Evolutionary conservation across 2,113 vertebrate species (phyloP), one percentile per base, ranked within the genome.

Genomic region (Poecile atricapillus): DNA sequence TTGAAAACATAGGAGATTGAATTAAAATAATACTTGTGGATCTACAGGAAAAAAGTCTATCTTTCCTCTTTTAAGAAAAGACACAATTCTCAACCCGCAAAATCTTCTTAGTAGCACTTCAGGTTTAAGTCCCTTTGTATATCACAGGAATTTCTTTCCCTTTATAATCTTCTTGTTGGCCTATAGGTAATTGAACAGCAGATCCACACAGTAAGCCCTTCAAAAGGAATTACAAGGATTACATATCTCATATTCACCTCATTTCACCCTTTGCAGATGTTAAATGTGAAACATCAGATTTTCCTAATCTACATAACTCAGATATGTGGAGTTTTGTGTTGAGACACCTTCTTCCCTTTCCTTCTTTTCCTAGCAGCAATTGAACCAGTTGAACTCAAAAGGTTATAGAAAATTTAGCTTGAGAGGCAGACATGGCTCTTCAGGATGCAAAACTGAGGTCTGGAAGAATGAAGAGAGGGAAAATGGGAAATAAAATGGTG

Each of bases 201-300:
- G 87, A 97, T 93, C 75, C 77, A 92, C 55, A 63, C 71, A 91
- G 56, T 92, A 95, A 97, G 84, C 67, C 78, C 79, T 92, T 95
- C 87, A 95, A 93, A 97, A 93, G 74, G 92, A 97, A 96, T 97
- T 96, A 96, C 67, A 92, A 82, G 90, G 82, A 94, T 97, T 97
- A 96, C 23, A 89, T 78, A 90, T 90, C 71, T 97, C 87, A 83
- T 88, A 75, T 90, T 97, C 82, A 96, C 87, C 95, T 93, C 27
- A 3, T 85, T 93, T 96, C 73, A 82, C 78, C 86, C 92, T 91
- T 96, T 95, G 79, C 52, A 94, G 74, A 88, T 78, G 84, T 87
- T 35, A 63, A 87, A 92, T 65, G 35, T 6, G 8, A 55, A 31
- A 27, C 71, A 74, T 78, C 87, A 46, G 20, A 81, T 90, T 90